A percentile compares a stretch with the other conserved stretches of the same genome.
phyloP scores from a whole-genome alignment of 2,113 vertebrate species.

The Corythoichthys haematopterus region DNA sequence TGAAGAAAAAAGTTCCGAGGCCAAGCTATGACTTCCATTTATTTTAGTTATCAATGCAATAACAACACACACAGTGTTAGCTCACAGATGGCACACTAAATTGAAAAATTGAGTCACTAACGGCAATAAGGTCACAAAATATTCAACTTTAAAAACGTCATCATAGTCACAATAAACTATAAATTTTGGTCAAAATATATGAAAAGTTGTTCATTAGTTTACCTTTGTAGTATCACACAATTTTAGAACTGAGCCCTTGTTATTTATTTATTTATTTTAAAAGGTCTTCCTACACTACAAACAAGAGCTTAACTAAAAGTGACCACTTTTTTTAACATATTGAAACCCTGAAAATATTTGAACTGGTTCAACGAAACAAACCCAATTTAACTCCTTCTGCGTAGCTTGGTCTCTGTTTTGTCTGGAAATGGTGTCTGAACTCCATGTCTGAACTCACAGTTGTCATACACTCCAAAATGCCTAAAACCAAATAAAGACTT shows the following conservation, averaged over 20 bases:
- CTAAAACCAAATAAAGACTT: slow-evolving; percentile 73
- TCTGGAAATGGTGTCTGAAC: neutral
- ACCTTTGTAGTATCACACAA: neutral
- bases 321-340: neutral
- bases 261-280: slow-evolving; percentile 7
- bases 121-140: neutral
- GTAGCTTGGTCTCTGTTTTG: slow-evolving; percentile 39
- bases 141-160: neutral
- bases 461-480: slow-evolving; percentile 37
- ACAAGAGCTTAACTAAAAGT: neutral
- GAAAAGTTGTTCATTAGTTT: neutral
- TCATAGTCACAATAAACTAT: neutral
- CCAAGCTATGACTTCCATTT: slow-evolving; percentile 3
- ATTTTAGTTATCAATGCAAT: neutral
- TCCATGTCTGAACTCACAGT: slow-evolving; percentile 13
- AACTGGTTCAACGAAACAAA: neutral
- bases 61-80: neutral
- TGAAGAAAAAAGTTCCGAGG: slow-evolving; percentile 10
- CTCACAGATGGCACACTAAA: neutral
- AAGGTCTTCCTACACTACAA: neutral
- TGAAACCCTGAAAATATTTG: neutral
- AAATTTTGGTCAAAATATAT: neutral
- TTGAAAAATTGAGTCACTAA: neutral
- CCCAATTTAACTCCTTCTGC: neutral
- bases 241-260: neutral